A percentile compares a stretch with the other conserved stretches of the same genome.
Evolutionary conservation across 2,797 vertebrate species (phyloP).

Genomic region (Tapirus indicus): DNA sequence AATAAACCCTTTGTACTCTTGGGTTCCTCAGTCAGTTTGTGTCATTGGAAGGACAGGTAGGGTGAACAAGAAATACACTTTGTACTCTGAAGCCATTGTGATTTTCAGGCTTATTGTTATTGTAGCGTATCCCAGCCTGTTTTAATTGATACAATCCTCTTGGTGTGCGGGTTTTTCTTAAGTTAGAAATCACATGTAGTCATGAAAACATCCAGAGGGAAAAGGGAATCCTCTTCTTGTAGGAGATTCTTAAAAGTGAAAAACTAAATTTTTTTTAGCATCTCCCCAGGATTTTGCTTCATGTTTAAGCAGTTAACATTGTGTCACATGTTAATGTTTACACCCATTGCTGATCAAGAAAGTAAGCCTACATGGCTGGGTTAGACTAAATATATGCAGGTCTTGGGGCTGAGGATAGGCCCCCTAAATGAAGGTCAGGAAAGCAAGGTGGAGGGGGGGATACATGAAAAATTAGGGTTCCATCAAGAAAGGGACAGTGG

Average conservation of each 20-base stretch:
- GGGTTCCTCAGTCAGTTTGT: not conserved
- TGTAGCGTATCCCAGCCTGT: not conserved
- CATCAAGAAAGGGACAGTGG: not conserved
- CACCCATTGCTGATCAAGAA: not conserved
- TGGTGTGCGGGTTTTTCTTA: not conserved
- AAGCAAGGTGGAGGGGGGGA: not conserved
- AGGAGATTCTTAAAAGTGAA: not conserved
- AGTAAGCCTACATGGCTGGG: not conserved
- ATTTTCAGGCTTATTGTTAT: not conserved
- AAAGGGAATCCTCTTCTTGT: not conserved
- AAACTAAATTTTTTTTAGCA: not conserved
- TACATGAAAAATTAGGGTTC: not conserved
- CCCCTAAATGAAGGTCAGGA: not conserved
- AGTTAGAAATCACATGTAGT: not conserved
- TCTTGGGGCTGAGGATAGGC: not conserved
- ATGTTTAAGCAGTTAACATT: not conserved
- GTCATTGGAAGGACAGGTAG: not conserved
- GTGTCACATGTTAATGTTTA: not conserved
- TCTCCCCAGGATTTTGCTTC: not conserved
- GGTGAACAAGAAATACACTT: not conserved
- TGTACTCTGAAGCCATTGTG: not conserved
- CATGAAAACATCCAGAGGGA: not conserved
- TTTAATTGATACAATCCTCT: not conserved
- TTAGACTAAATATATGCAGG: not conserved
- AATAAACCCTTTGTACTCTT: not conserved